Conservation (phyloP, 2,888 invertebrate genomes). For the Sinopyrophorus schimmeli region DNA sequence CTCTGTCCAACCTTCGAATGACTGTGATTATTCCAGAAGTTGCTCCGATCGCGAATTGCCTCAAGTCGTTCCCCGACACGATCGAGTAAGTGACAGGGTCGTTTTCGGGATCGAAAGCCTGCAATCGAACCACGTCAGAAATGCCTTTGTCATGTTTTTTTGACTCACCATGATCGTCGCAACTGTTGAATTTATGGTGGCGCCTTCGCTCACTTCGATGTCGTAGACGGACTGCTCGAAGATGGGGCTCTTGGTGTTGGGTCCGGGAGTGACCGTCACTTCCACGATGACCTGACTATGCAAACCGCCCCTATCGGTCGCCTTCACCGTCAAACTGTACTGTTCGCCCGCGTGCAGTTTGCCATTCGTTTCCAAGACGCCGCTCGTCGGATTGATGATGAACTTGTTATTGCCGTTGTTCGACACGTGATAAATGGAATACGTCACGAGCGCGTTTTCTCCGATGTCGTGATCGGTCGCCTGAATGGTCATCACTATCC, state of each 20-base stretch:
- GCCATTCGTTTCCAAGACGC: slow-evolving; percentile 74
- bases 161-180: slow-evolving; percentile 70
- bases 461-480: slow-evolving; percentile 87
- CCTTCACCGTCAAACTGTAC: slow-evolving; percentile 85
- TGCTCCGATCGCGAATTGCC: slow-evolving; percentile 83
- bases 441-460: slow-evolving; percentile 78
- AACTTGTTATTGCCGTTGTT: slow-evolving; percentile 89
- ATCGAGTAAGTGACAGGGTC: slow-evolving; percentile 85
- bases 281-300: slow-evolving; percentile 86
- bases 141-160: background rate
- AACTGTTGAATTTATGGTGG: slow-evolving; percentile 83
- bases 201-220: slow-evolving; percentile 87
- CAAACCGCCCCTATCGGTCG: slow-evolving; percentile 77
- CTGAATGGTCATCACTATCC: slow-evolving; percentile 57
- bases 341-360: slow-evolving; percentile 84
- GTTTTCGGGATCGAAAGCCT: slow-evolving; percentile 88
- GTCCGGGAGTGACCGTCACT: slow-evolving; percentile 81
- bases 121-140: slow-evolving; percentile 16
- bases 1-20: slow-evolving; percentile 81
- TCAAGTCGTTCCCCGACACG: slow-evolving; percentile 84
- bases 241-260: slow-evolving; percentile 77
- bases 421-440: slow-evolving; percentile 87
- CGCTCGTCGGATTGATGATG: slow-evolving; percentile 77
- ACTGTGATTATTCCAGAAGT: slow-evolving; percentile 88
- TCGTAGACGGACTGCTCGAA: slow-evolving; percentile 83